phyloP scores from a whole-genome alignment of 2,888 invertebrate genomes.

The Pilophorus perplexus region DNA sequence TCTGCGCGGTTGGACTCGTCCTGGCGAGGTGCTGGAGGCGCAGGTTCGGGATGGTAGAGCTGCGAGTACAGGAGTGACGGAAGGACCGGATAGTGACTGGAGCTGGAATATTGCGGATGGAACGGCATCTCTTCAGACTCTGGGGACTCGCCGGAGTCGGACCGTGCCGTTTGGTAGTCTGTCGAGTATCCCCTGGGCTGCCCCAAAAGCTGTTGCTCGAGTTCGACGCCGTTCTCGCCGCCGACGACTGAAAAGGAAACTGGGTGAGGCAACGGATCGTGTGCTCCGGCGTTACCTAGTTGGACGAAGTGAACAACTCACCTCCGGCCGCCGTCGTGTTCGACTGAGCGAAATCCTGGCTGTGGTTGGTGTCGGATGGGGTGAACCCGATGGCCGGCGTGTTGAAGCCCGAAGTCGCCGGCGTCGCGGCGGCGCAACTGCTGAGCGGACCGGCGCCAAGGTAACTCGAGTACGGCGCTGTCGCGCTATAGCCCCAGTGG shows the following conservation, averaged over 20 bases:
- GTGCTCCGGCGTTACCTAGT: too few species aligned
- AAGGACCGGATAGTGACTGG: slow-evolving; percentile 60
- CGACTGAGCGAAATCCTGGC: slow-evolving; percentile 47
- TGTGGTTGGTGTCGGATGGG: slow-evolving; percentile 63
- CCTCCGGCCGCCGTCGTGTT: slow-evolving; percentile 39
- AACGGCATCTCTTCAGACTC: slow-evolving; percentile 58
- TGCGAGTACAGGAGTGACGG: slow-evolving; percentile 82
- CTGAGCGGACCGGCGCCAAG: slow-evolving; percentile 65
- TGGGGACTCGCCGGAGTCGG: slow-evolving; percentile 59
- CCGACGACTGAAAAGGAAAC: slow-evolving; percentile 38
- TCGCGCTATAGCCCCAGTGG: slow-evolving; percentile 84
- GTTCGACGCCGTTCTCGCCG: slow-evolving; percentile 56
- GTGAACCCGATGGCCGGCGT: slow-evolving; percentile 67
- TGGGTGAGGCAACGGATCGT: not conserved
- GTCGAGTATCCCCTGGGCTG: slow-evolving; percentile 45
- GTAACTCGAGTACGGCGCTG: slow-evolving; percentile 83
- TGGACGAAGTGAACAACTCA: too few species aligned
- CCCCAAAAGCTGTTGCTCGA: slow-evolving; percentile 53
- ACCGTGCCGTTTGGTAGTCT: slow-evolving; percentile 50
- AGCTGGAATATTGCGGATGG: slow-evolving; percentile 30
- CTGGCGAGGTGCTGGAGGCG: slow-evolving; percentile 41
- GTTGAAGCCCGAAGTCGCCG: slow-evolving; percentile 58
- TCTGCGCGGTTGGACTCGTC: slow-evolving; percentile 49
- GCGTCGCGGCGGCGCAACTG: slow-evolving; percentile 58
- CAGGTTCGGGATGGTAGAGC: slow-evolving; percentile 53